Base-by-base conservation (phyloP, 2,113 vertebrate species). In the Pontoporia blainvillei region DNA sequence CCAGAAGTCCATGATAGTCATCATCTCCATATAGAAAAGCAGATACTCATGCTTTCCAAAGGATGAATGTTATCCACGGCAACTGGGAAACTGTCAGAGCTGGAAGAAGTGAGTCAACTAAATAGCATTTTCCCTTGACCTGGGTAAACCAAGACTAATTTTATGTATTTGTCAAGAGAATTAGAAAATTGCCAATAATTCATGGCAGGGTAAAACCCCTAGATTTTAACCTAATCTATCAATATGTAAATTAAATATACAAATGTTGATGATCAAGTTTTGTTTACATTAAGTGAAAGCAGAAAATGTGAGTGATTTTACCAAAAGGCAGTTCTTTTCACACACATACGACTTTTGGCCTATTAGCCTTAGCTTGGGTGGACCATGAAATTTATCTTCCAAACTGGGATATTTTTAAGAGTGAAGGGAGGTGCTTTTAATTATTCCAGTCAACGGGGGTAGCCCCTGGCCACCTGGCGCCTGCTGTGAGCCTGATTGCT, bases 61-160 rank as follows among this genome's bases (percentile, higher is more conserved):
- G 75, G 82, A 81, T 90, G 86, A 94, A 72, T 46, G 54, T 86
- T 96, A n/a, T 5, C 94, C 76, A 83, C 96, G 92, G 98, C 96
- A 98, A 97, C 96, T 59, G 84, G 94, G 96, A 97, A 92, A 17
- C 59, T 95, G 92, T 97, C 93, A 41, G 94, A 83, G 83, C 54
- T 95, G 36, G 89, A 92, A 96, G 96, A 96, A 97, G 89, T 96
- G 98, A 98, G 97, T 98, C 98, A 98, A 98, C 91, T 86, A 96
- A 96, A 96, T 95, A 91, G 87, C 72, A 76, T 67, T 98, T 97
- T 97, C 91, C 86, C 97, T 96, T 96, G 97, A 97, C 67, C 86
- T 87, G 62, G 59, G 18, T 78, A 91, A 89, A 69, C 92, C 54
- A 83, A 91, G 72, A 93, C 66, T 79, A 10, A 72, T 73, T 91